phyloP scores from a whole-genome alignment of 2,113 vertebrate species.

The Telmatochromis brachygnathus region DNA sequence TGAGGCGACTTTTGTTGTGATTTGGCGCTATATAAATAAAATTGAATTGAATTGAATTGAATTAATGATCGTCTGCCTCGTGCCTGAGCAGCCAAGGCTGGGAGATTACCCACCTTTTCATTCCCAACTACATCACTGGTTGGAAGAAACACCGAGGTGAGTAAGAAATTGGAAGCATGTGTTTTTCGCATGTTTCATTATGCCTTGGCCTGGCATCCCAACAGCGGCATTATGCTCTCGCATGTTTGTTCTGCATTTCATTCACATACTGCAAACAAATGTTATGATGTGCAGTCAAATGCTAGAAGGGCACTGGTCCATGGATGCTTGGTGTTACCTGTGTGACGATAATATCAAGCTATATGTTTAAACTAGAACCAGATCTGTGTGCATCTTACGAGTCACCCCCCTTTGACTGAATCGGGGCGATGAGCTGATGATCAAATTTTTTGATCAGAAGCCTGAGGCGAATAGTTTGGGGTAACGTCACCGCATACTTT shows the following conservation, averaged over 20 bases:
- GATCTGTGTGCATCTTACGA: not conserved
- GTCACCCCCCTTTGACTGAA: conserved; percentile 27
- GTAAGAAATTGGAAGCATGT: conserved; percentile 53
- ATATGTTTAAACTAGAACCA: conserved; percentile 33
- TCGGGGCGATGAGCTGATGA: conserved; percentile 35
- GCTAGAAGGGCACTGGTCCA: not conserved
- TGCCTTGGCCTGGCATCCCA: conserved; percentile 22
- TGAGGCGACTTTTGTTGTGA: no score
- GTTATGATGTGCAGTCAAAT: conserved; percentile 39
- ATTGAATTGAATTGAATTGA: no score
- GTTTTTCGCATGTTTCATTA: conserved; percentile 21
- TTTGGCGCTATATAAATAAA: no score
- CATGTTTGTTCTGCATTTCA: conserved; percentile 28
- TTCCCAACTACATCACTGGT: conserved; percentile 16
- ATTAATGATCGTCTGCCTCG: not conserved
- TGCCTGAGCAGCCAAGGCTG: not conserved
- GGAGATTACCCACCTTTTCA: conserved; percentile 9
- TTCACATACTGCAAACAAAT: conserved; percentile 35
- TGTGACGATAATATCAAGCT: not conserved
- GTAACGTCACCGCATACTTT: conserved; percentile 69
- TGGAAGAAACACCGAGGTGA: conserved; percentile 4
- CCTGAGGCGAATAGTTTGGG: not conserved
- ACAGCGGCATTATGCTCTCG: conserved; percentile 21
- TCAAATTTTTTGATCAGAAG: conserved; percentile 26
- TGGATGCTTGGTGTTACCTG: not conserved